Base-by-base conservation (phyloP, 2,888 invertebrate species). In the Ditylenchus weischeri region DNA sequence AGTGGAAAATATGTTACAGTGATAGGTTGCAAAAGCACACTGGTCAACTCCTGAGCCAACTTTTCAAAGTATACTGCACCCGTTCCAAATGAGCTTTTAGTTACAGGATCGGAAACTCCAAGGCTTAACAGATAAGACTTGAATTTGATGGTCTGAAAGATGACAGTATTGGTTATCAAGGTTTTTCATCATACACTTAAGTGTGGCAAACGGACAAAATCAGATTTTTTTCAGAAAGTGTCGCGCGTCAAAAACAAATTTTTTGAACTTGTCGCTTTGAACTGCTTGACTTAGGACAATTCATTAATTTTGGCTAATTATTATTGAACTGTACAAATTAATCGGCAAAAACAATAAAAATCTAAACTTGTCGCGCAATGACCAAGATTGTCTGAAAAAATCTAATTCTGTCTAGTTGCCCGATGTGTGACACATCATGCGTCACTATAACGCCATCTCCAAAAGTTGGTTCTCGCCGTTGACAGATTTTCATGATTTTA, bases 71-170 rank as follows among this genome's bases (percentile, higher is more conserved):
- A 96, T 72, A 90, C 89, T 10, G 79, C 89, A 73, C 91, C 91
- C 65, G 89, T 90, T 81, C 90, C 90, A 82, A 90, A 92, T 15
- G 90, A 88, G 80, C 92, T 92, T 81, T 93, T 88, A 0, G 95
- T 96, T 0, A 96, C 96, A 0, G 96, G 96, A 86, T 98, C 95
- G 81, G 93, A 92, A 75, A 98, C 93, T 76, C 98, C 98, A 79
- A 98, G 87, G 84, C 94, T 95, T 86, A 98, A 88, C 60, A 98
- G 86, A 84, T 96, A 94, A 0, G 94, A 90, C 84, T 96, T 95
- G 84, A 98, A 96, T 78, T 90, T 88, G 7, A 94, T 88, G 11
- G 96, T 96, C 86, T 96, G 76, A 62, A 83, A 78, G 58, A 35
- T n/a, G 15, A 21, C 21, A 47, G 2, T 8, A 3, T 6, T 29